These are phyloP conservation scores for Oryzias curvinotus DNA, from an alignment of 2,113 vertebrate genomes.

Conservation along the genomic window DNA sequence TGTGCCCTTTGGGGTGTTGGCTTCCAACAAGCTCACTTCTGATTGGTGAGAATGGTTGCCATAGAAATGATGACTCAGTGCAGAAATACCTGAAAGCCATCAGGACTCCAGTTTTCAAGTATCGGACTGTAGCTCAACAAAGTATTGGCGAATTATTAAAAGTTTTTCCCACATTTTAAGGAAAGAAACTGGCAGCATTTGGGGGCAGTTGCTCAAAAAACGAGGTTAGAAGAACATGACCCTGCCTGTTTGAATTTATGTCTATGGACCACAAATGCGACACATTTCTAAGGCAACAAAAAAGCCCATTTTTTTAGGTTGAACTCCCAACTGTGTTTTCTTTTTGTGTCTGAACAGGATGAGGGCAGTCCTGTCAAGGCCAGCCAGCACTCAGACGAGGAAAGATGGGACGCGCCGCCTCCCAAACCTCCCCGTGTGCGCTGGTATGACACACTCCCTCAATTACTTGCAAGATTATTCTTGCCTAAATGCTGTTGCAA, in stretches of 20 bases:
- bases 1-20: too few relatives aligned
- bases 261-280: not conserved
- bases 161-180: not conserved
- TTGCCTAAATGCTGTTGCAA: not conserved
- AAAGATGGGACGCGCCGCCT: slow-evolving; percentile 91
- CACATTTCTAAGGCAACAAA: not conserved
- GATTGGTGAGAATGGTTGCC: too few relatives aligned
- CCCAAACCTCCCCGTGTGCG: slow-evolving; percentile 95
- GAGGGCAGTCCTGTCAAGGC: slow-evolving; percentile 86
- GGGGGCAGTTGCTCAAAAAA: not conserved
- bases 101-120: too few relatives aligned
- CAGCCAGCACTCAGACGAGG: slow-evolving; percentile 78
- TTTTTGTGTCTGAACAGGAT: slow-evolving; percentile 75
- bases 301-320: not conserved
- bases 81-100: too few relatives aligned
- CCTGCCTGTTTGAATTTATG: not conserved
- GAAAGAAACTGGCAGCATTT: not conserved
- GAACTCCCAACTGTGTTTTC: not conserved
- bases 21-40: too few relatives aligned
- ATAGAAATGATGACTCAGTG: too few relatives aligned
- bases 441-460: slow-evolving; percentile 74
- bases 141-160: too few relatives aligned
- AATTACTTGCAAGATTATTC: too few relatives aligned
- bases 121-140: too few relatives aligned
- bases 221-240: not conserved